phyloP scores from a whole-genome alignment of 2,113 vertebrate species.

The Struthio camelus region DNA sequence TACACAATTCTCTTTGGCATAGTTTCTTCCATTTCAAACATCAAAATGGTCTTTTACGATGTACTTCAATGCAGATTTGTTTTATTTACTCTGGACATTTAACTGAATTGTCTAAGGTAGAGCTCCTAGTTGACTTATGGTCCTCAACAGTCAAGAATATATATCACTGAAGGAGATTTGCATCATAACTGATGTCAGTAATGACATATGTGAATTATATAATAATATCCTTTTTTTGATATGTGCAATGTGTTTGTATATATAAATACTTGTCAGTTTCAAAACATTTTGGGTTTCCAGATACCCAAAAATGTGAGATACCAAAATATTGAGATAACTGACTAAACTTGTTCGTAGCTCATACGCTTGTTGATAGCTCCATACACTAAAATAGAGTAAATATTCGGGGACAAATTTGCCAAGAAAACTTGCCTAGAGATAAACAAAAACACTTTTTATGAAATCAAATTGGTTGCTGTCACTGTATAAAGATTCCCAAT shows the following conservation, averaged over 20 bases:
- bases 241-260: background rate
- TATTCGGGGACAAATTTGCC: background rate
- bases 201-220: background rate
- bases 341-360: background rate
- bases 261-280: background rate
- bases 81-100: background rate
- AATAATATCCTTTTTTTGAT: fast-evolving
- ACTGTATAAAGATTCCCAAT: background rate
- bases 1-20: background rate
- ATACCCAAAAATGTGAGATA: too few species aligned
- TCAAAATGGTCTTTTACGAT: background rate
- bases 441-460: background rate
- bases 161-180: background rate
- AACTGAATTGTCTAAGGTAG: background rate
- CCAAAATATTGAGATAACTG: background rate
- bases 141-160: background rate
- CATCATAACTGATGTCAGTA: background rate
- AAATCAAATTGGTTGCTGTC: background rate
- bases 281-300: background rate
- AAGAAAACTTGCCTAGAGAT: background rate
- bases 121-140: background rate
- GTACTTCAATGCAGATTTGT: background rate
- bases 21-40: background rate
- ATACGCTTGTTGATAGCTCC: background rate
- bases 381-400: background rate